Conservation (phyloP, 2,113 vertebrate species). For the Thomomys bottae region DNA sequence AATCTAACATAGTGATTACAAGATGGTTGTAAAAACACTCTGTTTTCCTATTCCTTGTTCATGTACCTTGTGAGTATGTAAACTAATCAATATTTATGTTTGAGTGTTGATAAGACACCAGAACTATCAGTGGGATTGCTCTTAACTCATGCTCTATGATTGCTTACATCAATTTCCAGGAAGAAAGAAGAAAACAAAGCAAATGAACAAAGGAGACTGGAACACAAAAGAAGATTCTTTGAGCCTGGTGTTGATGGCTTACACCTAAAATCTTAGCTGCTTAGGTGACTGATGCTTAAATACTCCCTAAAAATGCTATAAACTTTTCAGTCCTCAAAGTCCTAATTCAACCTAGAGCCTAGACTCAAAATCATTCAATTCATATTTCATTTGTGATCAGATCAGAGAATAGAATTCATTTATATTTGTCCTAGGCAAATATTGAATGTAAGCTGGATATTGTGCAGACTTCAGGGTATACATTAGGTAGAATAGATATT, state of each 20-base stretch:
- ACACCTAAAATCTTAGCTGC: no score
- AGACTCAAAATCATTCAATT: constrained; percentile 33
- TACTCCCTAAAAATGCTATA: background rate
- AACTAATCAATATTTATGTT: background rate
- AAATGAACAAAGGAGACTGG: background rate
- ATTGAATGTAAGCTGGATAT: background rate
- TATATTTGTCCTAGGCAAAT: constrained; percentile 15
- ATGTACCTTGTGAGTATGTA: background rate
- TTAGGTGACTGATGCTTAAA: background rate
- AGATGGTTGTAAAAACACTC: background rate
- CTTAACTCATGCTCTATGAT: background rate
- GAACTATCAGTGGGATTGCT: background rate
- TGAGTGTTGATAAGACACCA: background rate
- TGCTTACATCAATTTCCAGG: background rate
- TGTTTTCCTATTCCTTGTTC: background rate
- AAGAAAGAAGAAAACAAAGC: background rate
- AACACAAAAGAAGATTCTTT: no score
- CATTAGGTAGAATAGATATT: background rate
- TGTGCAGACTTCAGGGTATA: background rate
- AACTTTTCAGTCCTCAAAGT: background rate
- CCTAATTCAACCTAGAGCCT: background rate
- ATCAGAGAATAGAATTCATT: background rate
- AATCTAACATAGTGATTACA: background rate
- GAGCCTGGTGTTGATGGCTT: no score
- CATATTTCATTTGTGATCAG: background rate